Conservation (phyloP, 2,797 vertebrate species). For the Phalanger gymnotis region DNA sequence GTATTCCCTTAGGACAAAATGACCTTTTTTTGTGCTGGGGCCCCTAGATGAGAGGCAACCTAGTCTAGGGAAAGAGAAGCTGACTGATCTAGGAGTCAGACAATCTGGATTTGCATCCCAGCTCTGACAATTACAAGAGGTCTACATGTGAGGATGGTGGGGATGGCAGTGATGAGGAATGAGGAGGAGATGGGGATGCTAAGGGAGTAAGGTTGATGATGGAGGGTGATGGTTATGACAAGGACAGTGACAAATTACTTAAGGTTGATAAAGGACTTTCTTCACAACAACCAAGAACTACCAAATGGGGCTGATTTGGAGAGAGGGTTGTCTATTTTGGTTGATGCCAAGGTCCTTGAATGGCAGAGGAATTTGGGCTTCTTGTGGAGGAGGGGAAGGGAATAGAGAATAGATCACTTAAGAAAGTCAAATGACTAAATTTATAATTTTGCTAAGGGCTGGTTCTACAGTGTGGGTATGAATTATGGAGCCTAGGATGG, state of each 20-base stretch:
- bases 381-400: not conserved
- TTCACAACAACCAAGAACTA: not conserved
- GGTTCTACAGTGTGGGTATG: not conserved
- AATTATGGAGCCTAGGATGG: not conserved
- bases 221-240: not conserved
- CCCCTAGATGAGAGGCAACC: too few relatives aligned
- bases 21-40: not conserved
- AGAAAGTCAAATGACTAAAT: not conserved
- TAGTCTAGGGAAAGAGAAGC: not conserved
- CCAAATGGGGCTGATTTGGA: not conserved
- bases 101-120: not conserved
- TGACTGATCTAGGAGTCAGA: not conserved
- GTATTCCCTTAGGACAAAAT: not conserved
- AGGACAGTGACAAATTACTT: not conserved
- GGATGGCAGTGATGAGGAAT: too few relatives aligned
- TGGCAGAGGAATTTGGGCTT: not conserved
- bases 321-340: not conserved
- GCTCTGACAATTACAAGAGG: not conserved
- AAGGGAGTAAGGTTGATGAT: not conserved
- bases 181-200: not conserved
- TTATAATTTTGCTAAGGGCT: not conserved
- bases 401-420: not conserved
- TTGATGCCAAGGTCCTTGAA: not conserved
- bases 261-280: not conserved
- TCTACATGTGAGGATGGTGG: not conserved